These are phyloP conservation scores for Tetrao urogallus DNA, from an alignment of 2,113 vertebrate genomes.

Conservation along the genomic window DNA sequence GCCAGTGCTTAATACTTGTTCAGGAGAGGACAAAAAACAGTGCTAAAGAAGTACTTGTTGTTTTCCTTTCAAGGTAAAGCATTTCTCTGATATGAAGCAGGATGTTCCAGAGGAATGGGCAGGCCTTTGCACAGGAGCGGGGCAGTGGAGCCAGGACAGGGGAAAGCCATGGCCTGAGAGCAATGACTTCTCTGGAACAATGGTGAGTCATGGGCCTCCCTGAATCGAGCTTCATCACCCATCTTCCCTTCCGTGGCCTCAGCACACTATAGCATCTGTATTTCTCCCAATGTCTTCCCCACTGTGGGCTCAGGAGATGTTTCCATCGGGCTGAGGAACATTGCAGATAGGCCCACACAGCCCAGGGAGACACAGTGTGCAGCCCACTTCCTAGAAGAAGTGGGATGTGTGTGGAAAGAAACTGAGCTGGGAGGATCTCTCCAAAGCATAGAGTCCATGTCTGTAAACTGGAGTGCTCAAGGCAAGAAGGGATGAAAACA, in stretches of 20 bases:
- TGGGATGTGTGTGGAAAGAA: background rate
- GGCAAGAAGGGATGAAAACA: background rate
- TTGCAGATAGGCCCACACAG: background rate
- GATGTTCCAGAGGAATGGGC: background rate
- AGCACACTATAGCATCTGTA: background rate
- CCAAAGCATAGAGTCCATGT: background rate
- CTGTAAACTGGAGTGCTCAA: background rate
- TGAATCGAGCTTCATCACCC: background rate
- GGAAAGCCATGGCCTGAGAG: background rate
- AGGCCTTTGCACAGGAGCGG: background rate
- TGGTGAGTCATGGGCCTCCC: background rate
- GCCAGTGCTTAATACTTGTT: background rate
- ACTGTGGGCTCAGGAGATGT: background rate
- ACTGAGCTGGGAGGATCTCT: background rate
- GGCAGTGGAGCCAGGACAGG: background rate
- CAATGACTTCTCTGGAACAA: background rate
- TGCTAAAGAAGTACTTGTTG: fast-evolving
- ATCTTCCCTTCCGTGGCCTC: background rate
- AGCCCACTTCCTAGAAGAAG: background rate
- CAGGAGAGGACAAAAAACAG: background rate
- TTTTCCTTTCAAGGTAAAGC: background rate
- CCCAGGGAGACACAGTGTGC: background rate
- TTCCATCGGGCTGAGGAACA: background rate
- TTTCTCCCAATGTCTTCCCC: background rate
- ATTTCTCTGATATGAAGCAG: fast-evolving